Conservation (phyloP, 2,888 invertebrate genomes). For the Dexiosoma caninum region DNA sequence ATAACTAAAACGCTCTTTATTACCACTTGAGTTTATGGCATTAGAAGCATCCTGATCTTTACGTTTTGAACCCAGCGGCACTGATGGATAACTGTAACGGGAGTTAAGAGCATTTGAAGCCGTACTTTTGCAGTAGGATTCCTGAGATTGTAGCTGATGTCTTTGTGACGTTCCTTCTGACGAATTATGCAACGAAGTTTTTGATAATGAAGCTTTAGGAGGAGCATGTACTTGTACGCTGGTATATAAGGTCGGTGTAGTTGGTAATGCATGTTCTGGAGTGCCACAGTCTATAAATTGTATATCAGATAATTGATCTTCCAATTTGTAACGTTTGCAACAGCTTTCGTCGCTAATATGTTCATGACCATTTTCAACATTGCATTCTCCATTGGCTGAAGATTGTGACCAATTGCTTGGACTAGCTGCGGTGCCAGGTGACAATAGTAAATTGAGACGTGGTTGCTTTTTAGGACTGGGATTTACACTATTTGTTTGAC, state of each 20-base stretch:
- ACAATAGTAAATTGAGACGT: constrained; percentile 78
- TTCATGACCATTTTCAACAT: constrained; percentile 66
- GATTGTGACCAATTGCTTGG: constrained; percentile 62
- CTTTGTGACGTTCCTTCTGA: constrained; percentile 49
- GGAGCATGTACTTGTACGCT: constrained; percentile 77
- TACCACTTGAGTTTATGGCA: constrained; percentile 34
- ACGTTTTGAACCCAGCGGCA: constrained; percentile 75
- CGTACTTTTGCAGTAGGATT: constrained; percentile 35
- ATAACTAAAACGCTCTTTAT: constrained; percentile 77
- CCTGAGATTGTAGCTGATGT: constrained; percentile 46
- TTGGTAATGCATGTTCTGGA: constrained; percentile 80
- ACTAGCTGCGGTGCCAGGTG: constrained; percentile 70
- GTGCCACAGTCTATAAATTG: constrained; percentile 90
- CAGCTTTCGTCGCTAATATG: constrained; percentile 78
- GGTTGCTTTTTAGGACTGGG: constrained; percentile 82
- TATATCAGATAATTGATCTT: constrained; percentile 87
- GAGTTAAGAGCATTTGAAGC: constrained; percentile 54
- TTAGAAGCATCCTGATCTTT: constrained; percentile 72
- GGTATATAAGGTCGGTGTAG: constrained; percentile 74
- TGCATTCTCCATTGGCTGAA: constrained; percentile 27
- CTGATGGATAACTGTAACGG: constrained; percentile 76
- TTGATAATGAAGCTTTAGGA: constrained; percentile 71
- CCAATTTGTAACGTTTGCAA: constrained; percentile 84
- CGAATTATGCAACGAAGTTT: constrained; percentile 63
- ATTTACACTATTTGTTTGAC: constrained; percentile 80